A percentile compares a stretch with the other conserved stretches of the same genome.
These are phyloP conservation scores for Escarpia spicata DNA, from an alignment of 2,888 invertebrate genomes.

Conservation along the genomic window DNA sequence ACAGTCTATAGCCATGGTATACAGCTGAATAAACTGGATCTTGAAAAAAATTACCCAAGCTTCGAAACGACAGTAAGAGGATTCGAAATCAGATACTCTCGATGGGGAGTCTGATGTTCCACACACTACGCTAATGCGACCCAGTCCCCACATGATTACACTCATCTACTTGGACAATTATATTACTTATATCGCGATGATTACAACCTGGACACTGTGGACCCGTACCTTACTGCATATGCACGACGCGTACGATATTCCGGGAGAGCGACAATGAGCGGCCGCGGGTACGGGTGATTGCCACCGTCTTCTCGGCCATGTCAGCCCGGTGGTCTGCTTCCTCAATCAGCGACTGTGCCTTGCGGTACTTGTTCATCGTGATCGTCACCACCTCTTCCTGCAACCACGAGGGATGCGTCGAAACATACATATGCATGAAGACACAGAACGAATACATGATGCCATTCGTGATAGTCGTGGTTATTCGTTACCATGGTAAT, in stretches of 20 bases:
- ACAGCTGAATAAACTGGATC: too few species aligned
- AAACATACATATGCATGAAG: background rate
- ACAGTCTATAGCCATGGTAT: too few species aligned
- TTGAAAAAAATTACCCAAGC: too few species aligned
- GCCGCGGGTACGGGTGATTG: conserved; percentile 38
- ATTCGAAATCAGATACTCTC: too few species aligned
- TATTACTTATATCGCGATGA: background rate
- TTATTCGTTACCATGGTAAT: background rate
- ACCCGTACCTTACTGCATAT: conserved; percentile 19
- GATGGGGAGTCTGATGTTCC: too few species aligned
- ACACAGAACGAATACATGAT: background rate
- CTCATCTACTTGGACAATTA: too few species aligned
- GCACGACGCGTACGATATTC: conserved; percentile 57
- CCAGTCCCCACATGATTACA: too few species aligned
- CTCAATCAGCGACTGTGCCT: conserved; percentile 36
- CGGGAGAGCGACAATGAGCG: conserved; percentile 64
- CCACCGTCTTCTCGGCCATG: conserved; percentile 31
- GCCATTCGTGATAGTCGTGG: background rate
- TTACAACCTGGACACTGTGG: background rate
- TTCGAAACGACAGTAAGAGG: too few species aligned
- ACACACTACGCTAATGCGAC: too few species aligned
- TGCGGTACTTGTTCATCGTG: conserved; percentile 42
- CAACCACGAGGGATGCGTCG: background rate
- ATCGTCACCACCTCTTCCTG: conserved; percentile 40
- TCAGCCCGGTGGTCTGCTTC: conserved; percentile 38